These are phyloP conservation scores for Amiota minor DNA, from an alignment of 2,888 invertebrate genomes.

Conservation along the genomic window DNA sequence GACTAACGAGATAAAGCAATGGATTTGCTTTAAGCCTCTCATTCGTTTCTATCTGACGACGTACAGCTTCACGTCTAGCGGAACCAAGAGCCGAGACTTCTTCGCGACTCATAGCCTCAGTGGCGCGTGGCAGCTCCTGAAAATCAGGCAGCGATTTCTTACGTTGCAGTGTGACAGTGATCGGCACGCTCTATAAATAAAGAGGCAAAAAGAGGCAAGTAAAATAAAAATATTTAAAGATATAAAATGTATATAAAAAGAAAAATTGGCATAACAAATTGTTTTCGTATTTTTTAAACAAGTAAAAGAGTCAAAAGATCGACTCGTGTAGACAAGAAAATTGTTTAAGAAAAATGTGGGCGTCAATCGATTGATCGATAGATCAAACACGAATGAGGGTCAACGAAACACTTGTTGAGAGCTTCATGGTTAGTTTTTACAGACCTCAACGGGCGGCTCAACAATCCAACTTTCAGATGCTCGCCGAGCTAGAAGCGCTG, in stretches of 20 bases:
- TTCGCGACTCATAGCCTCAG: constrained; percentile 91
- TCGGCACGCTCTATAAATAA: constrained; percentile 81
- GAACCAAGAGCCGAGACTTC: constrained; percentile 96
- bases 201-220: constrained; percentile 6
- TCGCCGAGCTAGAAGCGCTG: constrained; percentile 87
- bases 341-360: background rate
- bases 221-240: background rate
- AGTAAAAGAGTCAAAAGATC: background rate
- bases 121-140: constrained; percentile 85
- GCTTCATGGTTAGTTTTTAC: background rate
- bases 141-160: constrained; percentile 98
- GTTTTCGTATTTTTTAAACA: background rate
- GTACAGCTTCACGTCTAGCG: constrained; percentile 93
- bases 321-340: background rate
- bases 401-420: background rate
- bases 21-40: constrained; percentile 96
- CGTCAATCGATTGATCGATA: constrained; percentile 14
- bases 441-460: constrained; percentile 88
- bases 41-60: constrained; percentile 90
- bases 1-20: constrained; percentile 95
- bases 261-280: constrained; percentile 5
- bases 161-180: constrained; percentile 86
- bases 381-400: constrained; percentile 14
- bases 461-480: constrained; percentile 94
- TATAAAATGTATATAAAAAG: constrained; percentile 1